Percentiles rank a stretch among this genome's conserved stretches.
These are phyloP conservation scores for Holothuria leucospilota DNA, from an alignment of 53 echinoderm and acorn worm genomes.

Conservation along the genomic window DNA sequence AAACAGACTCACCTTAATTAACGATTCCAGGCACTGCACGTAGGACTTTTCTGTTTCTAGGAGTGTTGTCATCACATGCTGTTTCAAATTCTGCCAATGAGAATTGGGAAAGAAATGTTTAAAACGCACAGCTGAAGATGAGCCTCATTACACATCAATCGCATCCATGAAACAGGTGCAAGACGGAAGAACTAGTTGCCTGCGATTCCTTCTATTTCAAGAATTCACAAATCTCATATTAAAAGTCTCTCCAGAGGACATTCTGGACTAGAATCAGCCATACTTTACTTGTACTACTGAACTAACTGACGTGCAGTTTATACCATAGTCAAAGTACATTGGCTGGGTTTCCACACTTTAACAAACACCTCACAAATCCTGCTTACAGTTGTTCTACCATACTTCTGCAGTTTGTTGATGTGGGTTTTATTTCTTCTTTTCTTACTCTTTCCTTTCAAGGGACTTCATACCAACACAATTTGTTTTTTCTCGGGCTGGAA, in stretches of 20 bases:
- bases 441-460: too few relatives aligned
- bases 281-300: too few relatives aligned
- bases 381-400: too few relatives aligned
- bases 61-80: constrained; percentile 77
- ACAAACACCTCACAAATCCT: too few relatives aligned
- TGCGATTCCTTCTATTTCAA: constrained; percentile 24
- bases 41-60: constrained; percentile 80
- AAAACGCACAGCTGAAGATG: not conserved
- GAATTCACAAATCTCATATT: constrained; percentile 16
- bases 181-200: not conserved
- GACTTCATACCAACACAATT: too few relatives aligned
- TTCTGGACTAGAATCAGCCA: too few relatives aligned
- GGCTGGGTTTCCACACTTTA: too few relatives aligned
- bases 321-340: too few relatives aligned
- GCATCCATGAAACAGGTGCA: constrained; percentile 16
- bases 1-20: constrained; percentile 74
- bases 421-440: too few relatives aligned
- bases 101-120: constrained; percentile 24
- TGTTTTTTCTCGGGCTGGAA: too few relatives aligned
- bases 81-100: constrained; percentile 55
- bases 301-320: too few relatives aligned
- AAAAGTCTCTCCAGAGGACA: not conserved
- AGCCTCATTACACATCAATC: constrained; percentile 7
- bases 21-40: constrained; percentile 74
- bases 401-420: too few relatives aligned